A percentile compares a stretch with the other conserved stretches of the same genome.
phyloP scores from a whole-genome alignment of 2,888 invertebrate genomes.

The Pollenia labialis region DNA sequence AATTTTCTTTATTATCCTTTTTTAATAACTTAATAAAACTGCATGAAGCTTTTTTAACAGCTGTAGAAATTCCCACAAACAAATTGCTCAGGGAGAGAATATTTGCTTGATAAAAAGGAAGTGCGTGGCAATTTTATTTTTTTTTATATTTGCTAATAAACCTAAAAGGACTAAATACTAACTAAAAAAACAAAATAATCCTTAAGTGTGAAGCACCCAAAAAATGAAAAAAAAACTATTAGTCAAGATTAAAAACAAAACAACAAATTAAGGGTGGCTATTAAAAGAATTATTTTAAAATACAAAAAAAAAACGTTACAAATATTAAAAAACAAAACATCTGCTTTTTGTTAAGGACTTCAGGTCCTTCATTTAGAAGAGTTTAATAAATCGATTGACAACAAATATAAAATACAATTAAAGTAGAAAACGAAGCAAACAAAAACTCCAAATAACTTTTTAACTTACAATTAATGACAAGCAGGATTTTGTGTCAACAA shows the following conservation, averaged over 20 bases:
- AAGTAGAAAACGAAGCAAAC: slow-evolving; percentile 15
- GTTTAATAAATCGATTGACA: slow-evolving; percentile 70
- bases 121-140: slow-evolving; percentile 79
- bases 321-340: slow-evolving; percentile 58
- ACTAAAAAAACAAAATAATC: slow-evolving; percentile 74
- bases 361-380: slow-evolving; percentile 43
- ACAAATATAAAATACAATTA: slow-evolving; percentile 36
- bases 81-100: slow-evolving; percentile 29
- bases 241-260: slow-evolving; percentile 80
- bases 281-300: slow-evolving; percentile 60
- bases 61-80: slow-evolving; percentile 75
- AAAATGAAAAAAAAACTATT: slow-evolving; percentile 76
- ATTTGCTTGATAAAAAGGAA: slow-evolving; percentile 76
- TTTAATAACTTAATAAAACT: slow-evolving; percentile 68
- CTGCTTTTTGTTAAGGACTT: slow-evolving; percentile 63
- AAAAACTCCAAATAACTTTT: slow-evolving; percentile 76
- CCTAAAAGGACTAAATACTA: slow-evolving; percentile 44
- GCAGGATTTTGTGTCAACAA: slow-evolving; percentile 68
- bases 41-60: slow-evolving; percentile 66
- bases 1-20: slow-evolving; percentile 61
- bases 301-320: slow-evolving; percentile 71
- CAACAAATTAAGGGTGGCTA: slow-evolving; percentile 71
- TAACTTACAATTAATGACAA: slow-evolving; percentile 79
- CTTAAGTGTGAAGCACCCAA: slow-evolving; percentile 76
- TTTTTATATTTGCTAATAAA: slow-evolving; percentile 52